A percentile compares a stretch with the other conserved stretches of the same genome.
Evolutionary conservation across 2,797 vertebrate species (phyloP).

Genomic region (Platalea minor): DNA sequence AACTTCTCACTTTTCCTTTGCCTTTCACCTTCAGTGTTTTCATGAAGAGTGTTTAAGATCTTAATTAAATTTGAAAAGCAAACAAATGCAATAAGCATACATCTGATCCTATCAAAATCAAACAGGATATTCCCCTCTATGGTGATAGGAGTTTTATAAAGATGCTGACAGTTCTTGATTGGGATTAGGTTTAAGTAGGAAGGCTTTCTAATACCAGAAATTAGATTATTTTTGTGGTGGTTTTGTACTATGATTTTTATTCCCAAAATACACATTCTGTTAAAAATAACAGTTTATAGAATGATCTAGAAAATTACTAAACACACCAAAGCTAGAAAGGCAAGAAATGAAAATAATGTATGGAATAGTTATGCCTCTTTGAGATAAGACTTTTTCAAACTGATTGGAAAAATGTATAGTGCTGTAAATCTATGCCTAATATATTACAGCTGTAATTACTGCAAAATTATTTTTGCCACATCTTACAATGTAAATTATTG

Average conservation of each 20-base stretch:
- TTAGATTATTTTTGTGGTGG: not conserved
- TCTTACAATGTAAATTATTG: not conserved
- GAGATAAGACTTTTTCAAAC: not conserved
- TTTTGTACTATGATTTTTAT: not conserved
- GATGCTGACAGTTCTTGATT: not conserved
- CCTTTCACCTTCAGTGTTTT: not conserved
- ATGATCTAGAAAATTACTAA: not conserved
- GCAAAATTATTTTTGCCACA: not conserved
- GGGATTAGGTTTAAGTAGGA: not conserved
- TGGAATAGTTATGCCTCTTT: not conserved
- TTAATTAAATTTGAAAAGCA: constrained; percentile 6
- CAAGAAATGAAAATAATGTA: not conserved
- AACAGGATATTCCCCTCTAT: not conserved
- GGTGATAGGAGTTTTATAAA: not conserved
- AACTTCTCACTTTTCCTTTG: not conserved
- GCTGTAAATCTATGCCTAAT: not conserved
- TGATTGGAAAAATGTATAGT: not conserved
- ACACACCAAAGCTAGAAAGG: not conserved
- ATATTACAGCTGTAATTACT: not conserved
- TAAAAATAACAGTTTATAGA: not conserved
- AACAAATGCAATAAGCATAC: not conserved
- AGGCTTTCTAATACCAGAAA: not conserved
- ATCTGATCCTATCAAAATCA: constrained; percentile 10
- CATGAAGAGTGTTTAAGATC: not conserved
- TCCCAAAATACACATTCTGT: not conserved